Base-by-base conservation (phyloP, 1,140 invertebrate species). In the Halotydeus destructor region DNA sequence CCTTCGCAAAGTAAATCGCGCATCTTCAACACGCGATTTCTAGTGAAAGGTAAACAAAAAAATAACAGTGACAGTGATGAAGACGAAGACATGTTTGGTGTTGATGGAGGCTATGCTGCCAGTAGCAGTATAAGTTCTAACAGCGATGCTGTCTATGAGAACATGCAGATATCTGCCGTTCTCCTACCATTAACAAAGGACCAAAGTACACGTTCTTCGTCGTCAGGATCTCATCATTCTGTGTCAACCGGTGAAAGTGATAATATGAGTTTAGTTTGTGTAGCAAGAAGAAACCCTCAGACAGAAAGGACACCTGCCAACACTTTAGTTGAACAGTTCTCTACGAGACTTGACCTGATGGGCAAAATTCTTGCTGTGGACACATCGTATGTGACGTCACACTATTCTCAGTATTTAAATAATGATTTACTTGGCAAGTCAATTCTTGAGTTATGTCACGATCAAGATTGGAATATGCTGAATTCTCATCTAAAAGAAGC, bases 321-420 rank as follows among this genome's bases (percentile, higher is more conserved):
- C 22, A 26, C 57, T 55, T 52, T 55, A 59, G 67, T 81, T 50
- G 79, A 86, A 60, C 80, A 86, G 60, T 86, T 93, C 61, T 81
- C 82, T 53, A 81, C 88, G 55, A 82, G 82, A 66, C 68, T 91
- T 56, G 82, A 89, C 62, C 66, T 70, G 44, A 69, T 71, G 52
- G 82, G 80, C 41, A 82, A 75, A 60, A 81, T 94, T 51, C 67
- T 83, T 50, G 69, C 64, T 48, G 61, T 81, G 47, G 80, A 86
- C 59, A 69, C 68, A 33, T 57, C 70, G 54, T 71, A 73, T 46
- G 61, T 83, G 41, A 68, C 72, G 27, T 53, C 64, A 40, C 57
- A 60, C 42, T 75, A 74, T 55, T 64, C 67, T 47, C 66, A 71
- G 54, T 73, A 71, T 58, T 57, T 80, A 50, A 71, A 65, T 53